Base-by-base conservation (phyloP, 2,113 vertebrate genomes). In the Enhydra lutris region DNA sequence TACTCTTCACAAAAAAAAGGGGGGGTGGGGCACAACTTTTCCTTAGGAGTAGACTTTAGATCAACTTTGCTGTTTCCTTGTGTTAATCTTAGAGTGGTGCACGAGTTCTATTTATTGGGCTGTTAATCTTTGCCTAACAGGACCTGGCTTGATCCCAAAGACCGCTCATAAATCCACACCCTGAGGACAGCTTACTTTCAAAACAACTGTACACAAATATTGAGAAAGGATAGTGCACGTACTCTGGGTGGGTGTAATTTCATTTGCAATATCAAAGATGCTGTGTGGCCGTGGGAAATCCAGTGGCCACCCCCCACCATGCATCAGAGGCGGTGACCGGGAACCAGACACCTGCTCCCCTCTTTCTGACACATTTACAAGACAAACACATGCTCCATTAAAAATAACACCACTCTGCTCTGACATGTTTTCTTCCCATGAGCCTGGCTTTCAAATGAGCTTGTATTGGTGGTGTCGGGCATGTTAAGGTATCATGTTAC, bases 351-450 rank as follows among this genome's bases (percentile, higher is more conserved):
- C 65, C 76, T 26, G 45, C 23, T 87, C 97, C 94, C 96, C 96
- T 96, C 92, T 97, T 94, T 91, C 97, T 84, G 89, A 98, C 98
- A 98, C 98, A 97, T 97, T 95, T 97, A 98, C 97, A 99, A 99
- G 98, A 99, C 99, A 99, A 99, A 99, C 99, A 99, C 98, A 98
- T 99, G 99, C 98, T 98, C 98, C 98, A 96, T 99, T 99, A 99
- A 99, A 99, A 99, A 99, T 99, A 99, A 99, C 99, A 99, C 98
- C 98, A 97, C 97, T 94, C 98, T 96, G 95, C 96, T 98, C 98
- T 98, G 98, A 97, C 98, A 94, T 82, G 91, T 87, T 98, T 96
- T 96, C 97, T 97, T 98, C 98, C 98, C 98, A 92, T 96, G 98
- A 92, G 90, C 95, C 97, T 52, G 78, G 85, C 97, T 98, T 98